Base-by-base conservation (phyloP, 2,888 invertebrate species). In the Epirrhoe tristata region DNA sequence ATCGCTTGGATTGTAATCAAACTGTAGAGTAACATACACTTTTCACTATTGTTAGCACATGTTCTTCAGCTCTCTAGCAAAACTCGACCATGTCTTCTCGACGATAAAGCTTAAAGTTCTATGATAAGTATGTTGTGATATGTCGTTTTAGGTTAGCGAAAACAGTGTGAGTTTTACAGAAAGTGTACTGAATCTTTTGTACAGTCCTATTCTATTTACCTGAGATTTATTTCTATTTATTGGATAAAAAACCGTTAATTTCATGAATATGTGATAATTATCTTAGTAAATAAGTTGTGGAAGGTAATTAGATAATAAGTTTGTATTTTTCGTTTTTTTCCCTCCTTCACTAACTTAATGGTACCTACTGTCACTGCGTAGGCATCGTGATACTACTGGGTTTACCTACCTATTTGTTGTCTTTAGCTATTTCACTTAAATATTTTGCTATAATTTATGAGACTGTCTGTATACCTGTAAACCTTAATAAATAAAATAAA, bases 1-100 rank as follows among this genome's bases (percentile, higher is more conserved):
- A 89, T 87, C 86, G 85, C 89, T 90, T 91, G 90, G 90, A 91
- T 91, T 91, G 90, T 91, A 90, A 90, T 91, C 90, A 90, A 84
- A 24, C 24, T n/a, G n/a, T n/a, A n/a, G n/a, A n/a, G 89, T 87
- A 89, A 90, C 88, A 88, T 86, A 85, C 82, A 76, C 79, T 77
- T 71, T 62, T 64, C 72, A 77, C 65, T 72, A 78, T 77, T 69
- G 72, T 74, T 63, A 61, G 66, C 76, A 71, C 77, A 86, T 79
- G 76, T 74, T 72, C 66, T 55, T 6, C 3, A 8, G n/a, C 16
- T 0, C 7, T 12, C 5, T 64, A 76, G 66, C 32, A 24, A 7
- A 79, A 77, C 67, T 67, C 62, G 36, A 77, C 78, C 68, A 69
- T 74, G 73, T 53, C 17, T 0, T 3, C 6, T 1, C 4, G 24